A percentile compares a stretch with the other conserved stretches of the same genome.
These are phyloP conservation scores for Sussaba pulchella DNA, from an alignment of 2,888 invertebrate genomes.

Conservation along the genomic window DNA sequence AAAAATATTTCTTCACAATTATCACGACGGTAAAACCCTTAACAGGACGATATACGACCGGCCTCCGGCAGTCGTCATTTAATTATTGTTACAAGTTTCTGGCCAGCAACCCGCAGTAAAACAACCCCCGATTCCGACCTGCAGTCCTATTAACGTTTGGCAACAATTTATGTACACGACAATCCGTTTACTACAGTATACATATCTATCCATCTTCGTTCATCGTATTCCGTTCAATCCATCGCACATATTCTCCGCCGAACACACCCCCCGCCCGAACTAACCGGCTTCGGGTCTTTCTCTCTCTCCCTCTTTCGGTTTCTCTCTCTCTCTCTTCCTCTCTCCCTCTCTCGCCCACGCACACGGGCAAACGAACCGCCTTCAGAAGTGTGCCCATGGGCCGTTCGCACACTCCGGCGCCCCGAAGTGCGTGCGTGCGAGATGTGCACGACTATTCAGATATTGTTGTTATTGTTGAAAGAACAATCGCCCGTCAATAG, in stretches of 20 bases:
- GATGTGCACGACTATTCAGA: conserved; percentile 83
- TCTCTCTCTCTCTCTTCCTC: conserved; percentile 12
- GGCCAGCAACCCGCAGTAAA: not conserved
- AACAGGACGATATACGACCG: not conserved
- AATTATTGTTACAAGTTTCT: conserved; percentile 16
- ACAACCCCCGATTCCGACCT: conserved; percentile 17
- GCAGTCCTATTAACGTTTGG: not conserved
- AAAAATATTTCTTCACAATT: too few relatives aligned
- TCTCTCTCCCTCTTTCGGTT: conserved; percentile 21
- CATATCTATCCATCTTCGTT: conserved; percentile 65
- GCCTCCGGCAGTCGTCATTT: not conserved
- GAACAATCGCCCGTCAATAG: conserved; percentile 84
- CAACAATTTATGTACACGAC: conserved; percentile 3
- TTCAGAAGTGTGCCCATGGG: conserved; percentile 48
- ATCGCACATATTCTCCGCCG: conserved; percentile 26
- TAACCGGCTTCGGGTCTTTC: conserved; percentile 32
- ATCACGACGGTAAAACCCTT: too few relatives aligned
- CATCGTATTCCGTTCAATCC: conserved; percentile 44
- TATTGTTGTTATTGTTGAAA: conserved; percentile 84
- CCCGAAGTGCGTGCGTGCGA: conserved; percentile 76
- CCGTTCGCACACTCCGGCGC: conserved; percentile 42
- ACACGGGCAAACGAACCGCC: conserved; percentile 24
- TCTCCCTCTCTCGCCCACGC: conserved; percentile 42
- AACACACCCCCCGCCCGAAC: conserved; percentile 42
- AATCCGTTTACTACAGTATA: conserved; percentile 47